phyloP scores from a whole-genome alignment of 2,113 vertebrate species.

The Candoia aspera region DNA sequence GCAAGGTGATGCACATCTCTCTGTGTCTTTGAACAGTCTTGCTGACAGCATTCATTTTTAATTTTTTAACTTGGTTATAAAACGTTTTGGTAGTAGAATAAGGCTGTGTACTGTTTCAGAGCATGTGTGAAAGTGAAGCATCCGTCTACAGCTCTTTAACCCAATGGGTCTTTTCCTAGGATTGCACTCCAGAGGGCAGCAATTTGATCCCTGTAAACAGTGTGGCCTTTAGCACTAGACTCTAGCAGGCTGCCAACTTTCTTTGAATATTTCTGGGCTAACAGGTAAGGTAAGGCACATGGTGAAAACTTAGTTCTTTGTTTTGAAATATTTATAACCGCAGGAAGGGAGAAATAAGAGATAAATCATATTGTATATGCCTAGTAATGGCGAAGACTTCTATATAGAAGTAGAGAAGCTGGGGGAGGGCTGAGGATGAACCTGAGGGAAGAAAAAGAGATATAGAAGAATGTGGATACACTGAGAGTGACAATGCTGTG shows the following conservation, averaged over 20 bases:
- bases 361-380: neutral
- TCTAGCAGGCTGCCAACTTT: neutral
- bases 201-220: neutral
- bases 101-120: neutral
- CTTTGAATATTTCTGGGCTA: neutral
- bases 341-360: neutral
- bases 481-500: too few species aligned
- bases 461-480: too few species aligned
- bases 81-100: neutral
- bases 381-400: neutral
- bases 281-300: neutral
- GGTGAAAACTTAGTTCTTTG: neutral
- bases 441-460: too few species aligned
- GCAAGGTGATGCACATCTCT: neutral
- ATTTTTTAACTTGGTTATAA: neutral
- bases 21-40: neutral
- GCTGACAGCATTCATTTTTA: neutral
- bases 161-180: neutral
- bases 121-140: neutral
- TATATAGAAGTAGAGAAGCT: too few species aligned
- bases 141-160: neutral
- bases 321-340: neutral
- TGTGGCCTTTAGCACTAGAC: neutral
- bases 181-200: neutral
- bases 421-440: too few species aligned